Conservation (phyloP, 2,888 invertebrate species). For the Limnephilus rhombicus region DNA sequence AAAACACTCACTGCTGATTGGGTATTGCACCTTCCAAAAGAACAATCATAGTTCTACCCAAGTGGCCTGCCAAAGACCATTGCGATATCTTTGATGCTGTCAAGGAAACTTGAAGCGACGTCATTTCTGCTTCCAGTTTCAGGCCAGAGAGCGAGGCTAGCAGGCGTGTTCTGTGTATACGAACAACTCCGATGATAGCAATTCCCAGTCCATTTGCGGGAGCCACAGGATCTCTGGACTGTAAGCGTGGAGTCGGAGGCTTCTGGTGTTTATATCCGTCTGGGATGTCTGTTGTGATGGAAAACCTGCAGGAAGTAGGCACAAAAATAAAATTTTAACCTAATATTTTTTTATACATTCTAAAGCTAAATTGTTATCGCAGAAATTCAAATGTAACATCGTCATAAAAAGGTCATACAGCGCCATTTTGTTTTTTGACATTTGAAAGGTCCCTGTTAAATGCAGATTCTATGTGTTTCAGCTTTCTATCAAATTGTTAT, state of each 20-base stretch:
- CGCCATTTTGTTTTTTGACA: too few species aligned
- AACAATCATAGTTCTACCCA: slow-evolving; percentile 94
- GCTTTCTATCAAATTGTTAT: too few species aligned
- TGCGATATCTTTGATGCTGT: slow-evolving; percentile 94
- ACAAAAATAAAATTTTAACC: too few species aligned
- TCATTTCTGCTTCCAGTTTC: slow-evolving; percentile 96
- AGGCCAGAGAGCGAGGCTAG: slow-evolving; percentile 95
- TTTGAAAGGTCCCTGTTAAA: too few species aligned
- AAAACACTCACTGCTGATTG: slow-evolving; percentile 86
- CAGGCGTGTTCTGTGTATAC: slow-evolving; percentile 91
- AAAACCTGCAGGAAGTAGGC: slow-evolving; percentile 76
- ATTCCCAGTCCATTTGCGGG: slow-evolving; percentile 83
- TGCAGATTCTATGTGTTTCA: too few species aligned
- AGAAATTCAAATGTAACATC: too few species aligned
- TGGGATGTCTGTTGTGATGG: slow-evolving; percentile 83
- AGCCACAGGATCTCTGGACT: slow-evolving; percentile 73
- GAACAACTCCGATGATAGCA: slow-evolving; percentile 91
- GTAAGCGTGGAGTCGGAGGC: slow-evolving; percentile 68
- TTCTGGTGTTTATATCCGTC: slow-evolving; percentile 80
- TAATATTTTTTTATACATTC: background rate
- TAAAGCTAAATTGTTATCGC: too few species aligned
- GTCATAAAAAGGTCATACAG: too few species aligned
- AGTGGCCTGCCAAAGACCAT: slow-evolving; percentile 91
- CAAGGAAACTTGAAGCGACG: slow-evolving; percentile 92
- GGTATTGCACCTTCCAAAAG: slow-evolving; percentile 94